Conservation (phyloP, 2,113 vertebrate genomes). For the Jacana jacana region DNA sequence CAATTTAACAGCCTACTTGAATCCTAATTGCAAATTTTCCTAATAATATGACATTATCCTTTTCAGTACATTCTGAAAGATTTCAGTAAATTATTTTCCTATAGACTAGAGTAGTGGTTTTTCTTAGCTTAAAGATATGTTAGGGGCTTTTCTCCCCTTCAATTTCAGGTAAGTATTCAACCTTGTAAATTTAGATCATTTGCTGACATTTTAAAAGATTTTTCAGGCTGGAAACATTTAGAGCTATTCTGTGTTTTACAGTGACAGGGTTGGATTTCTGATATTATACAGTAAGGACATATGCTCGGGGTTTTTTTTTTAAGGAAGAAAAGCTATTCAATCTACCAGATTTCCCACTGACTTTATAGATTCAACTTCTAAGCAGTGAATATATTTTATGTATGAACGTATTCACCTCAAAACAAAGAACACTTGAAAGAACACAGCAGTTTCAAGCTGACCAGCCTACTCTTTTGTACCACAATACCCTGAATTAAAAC, state of each 20-base stretch:
- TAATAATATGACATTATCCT: constrained; percentile 1
- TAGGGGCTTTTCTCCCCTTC: background rate
- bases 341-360: background rate
- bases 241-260: background rate
- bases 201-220: background rate
- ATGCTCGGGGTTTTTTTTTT: background rate
- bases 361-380: background rate
- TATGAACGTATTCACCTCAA: background rate
- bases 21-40: background rate
- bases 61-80: background rate
- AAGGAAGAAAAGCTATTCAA: background rate
- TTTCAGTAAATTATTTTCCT: background rate
- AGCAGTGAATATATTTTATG: background rate
- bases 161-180: background rate
- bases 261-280: background rate
- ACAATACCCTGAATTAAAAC: background rate
- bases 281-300: background rate
- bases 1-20: constrained; percentile 27
- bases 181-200: background rate
- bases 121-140: background rate
- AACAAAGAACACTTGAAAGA: background rate
- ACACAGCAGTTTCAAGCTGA: background rate
- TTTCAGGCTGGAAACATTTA: background rate
- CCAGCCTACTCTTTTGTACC: background rate
- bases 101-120: background rate